A percentile compares a stretch with the other conserved stretches of the same genome.
These are phyloP conservation scores for Andrena haemorrhoa DNA, from an alignment of 2,888 invertebrate species.

Conservation along the genomic window DNA sequence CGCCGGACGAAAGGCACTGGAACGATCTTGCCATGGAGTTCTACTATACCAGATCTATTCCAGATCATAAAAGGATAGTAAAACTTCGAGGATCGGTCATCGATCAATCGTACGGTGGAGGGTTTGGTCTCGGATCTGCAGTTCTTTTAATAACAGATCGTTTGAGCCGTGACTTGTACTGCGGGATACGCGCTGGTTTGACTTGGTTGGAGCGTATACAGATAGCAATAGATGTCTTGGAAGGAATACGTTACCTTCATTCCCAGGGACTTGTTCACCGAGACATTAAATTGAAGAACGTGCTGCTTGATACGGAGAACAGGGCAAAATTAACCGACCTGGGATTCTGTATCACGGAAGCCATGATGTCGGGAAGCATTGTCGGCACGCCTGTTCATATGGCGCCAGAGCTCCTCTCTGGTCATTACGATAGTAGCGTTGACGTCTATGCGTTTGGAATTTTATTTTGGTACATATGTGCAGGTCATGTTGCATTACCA, in stretches of 20 bases:
- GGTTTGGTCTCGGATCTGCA: conserved; percentile 87
- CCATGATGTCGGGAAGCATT: conserved; percentile 95
- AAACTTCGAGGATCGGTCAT: conserved; percentile 92
- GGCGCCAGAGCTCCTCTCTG: conserved; percentile 94
- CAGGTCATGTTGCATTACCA: conserved; percentile 92
- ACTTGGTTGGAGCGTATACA: conserved; percentile 88
- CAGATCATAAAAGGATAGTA: conserved; percentile 92
- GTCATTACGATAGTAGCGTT: conserved; percentile 93
- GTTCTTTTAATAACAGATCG: conserved; percentile 93
- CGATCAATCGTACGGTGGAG: conserved; percentile 91
- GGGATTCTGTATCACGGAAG: conserved; percentile 95
- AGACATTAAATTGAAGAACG: conserved; percentile 96
- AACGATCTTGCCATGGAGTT: conserved; percentile 96
- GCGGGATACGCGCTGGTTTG: conserved; percentile 90
- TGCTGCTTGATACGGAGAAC: conserved; percentile 90
- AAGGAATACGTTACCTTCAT: conserved; percentile 95
- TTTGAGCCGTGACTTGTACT: conserved; percentile 91
- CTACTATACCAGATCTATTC: conserved; percentile 94
- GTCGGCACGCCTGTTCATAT: conserved; percentile 96
- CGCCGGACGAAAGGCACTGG: conserved; percentile 95
- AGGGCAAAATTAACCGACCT: conserved; percentile 94
- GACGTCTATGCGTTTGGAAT: conserved; percentile 97
- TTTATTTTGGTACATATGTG: conserved; percentile 95
- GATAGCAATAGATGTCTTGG: conserved; percentile 93
- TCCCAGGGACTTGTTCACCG: conserved; percentile 94